Conservation (phyloP, 2,113 vertebrate genomes). For the Myotis davidii region DNA sequence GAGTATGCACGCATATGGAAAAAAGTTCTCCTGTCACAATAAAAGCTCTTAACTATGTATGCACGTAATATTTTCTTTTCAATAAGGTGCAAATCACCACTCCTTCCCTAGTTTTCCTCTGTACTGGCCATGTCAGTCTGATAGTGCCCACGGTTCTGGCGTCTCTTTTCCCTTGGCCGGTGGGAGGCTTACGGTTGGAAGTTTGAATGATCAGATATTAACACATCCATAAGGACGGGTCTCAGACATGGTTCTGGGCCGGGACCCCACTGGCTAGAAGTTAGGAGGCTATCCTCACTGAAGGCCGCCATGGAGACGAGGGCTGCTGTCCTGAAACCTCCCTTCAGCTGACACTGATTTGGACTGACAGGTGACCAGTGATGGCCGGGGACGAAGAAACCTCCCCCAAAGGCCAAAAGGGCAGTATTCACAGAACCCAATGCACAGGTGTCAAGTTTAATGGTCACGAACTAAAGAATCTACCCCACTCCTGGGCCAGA, state of each 20-base stretch:
- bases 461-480: neutral
- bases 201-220: slow-evolving; percentile 68
- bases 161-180: slow-evolving; percentile 84
- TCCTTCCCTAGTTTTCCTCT: slow-evolving; percentile 89
- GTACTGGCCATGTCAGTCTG: slow-evolving; percentile 88
- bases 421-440: slow-evolving; percentile 76
- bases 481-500: neutral
- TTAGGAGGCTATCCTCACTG: slow-evolving; percentile 41
- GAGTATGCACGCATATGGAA: slow-evolving; percentile 96
- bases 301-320: slow-evolving; percentile 72
- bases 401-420: slow-evolving; percentile 62
- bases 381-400: neutral
- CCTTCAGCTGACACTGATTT: neutral
- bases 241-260: slow-evolving; percentile 67
- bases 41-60: slow-evolving; percentile 93
- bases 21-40: slow-evolving; percentile 92
- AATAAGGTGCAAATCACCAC: slow-evolving; percentile 94
- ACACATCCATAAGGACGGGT: slow-evolving; percentile 20
- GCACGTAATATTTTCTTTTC: slow-evolving; percentile 90
- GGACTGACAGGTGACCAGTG: slow-evolving; percentile 25
- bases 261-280: slow-evolving; percentile 56
- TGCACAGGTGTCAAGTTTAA: neutral
- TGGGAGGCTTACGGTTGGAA: slow-evolving; percentile 79
- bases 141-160: slow-evolving; percentile 83
- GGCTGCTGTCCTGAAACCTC: slow-evolving; percentile 70